These are phyloP conservation scores for Centruroides sculpturatus DNA, from an alignment of 1,140 invertebrate species.

Conservation along the genomic window DNA sequence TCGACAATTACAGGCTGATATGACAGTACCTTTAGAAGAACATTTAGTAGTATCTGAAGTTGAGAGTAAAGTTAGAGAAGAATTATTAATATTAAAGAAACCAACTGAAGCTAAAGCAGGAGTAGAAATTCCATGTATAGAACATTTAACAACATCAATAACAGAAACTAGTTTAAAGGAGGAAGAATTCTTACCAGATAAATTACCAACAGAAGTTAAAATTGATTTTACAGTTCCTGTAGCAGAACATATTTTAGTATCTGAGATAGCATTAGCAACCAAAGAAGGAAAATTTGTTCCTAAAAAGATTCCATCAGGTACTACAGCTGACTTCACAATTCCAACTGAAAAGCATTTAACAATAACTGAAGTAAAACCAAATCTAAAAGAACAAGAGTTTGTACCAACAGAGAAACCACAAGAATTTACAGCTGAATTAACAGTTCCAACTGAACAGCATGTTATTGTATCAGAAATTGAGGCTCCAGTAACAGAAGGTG, in stretches of 20 bases:
- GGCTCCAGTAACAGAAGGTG: constrained; percentile 1
- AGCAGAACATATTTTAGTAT: constrained; percentile 15
- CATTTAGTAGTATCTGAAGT: constrained; percentile 13
- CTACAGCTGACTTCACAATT: constrained; percentile 9
- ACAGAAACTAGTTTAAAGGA: constrained; percentile 9
- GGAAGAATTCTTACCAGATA: constrained; percentile 5
- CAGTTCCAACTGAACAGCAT: constrained; percentile 13
- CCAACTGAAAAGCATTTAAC: constrained; percentile 14
- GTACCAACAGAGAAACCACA: constrained; percentile 2
- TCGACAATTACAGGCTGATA: neutral
- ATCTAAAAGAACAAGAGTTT: constrained; percentile 8
- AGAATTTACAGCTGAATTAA: constrained; percentile 2
- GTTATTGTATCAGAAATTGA: constrained; percentile 14
- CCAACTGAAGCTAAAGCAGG: constrained; percentile 5
- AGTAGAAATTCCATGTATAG: constrained; percentile 10
- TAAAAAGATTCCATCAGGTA: neutral
- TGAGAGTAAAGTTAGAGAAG: constrained; percentile 9
- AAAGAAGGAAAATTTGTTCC: constrained; percentile 9
- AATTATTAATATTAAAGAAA: constrained; percentile 1
- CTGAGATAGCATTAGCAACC: constrained; percentile 13
- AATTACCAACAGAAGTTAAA: neutral
- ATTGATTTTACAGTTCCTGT: constrained; percentile 9
- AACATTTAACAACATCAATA: constrained; percentile 11
- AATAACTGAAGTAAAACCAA: constrained; percentile 9
- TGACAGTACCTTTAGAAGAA: constrained; percentile 6